These are phyloP conservation scores for Grammomys surdaster DNA, from an alignment of 2,113 vertebrate genomes.

Conservation along the genomic window DNA sequence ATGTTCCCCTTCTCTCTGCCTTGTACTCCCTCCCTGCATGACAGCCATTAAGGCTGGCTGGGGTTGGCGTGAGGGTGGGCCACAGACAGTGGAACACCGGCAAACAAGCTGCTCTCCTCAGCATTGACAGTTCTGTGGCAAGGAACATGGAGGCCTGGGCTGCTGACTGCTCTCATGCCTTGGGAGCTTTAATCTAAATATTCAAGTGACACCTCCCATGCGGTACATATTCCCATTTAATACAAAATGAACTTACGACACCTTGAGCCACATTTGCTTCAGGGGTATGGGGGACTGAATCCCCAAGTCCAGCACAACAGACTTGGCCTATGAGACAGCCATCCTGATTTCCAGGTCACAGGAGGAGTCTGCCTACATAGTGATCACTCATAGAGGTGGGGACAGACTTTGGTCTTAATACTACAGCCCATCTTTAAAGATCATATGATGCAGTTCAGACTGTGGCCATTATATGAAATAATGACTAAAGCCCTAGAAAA, in stretches of 20 bases:
- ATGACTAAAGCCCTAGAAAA: slow-evolving; percentile 15
- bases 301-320: neutral
- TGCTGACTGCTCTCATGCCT: neutral
- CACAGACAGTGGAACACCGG: too few species aligned
- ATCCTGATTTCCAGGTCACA: neutral
- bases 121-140: fast-evolving
- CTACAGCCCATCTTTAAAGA: neutral
- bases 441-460: neutral
- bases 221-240: neutral
- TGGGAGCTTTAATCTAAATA: neutral
- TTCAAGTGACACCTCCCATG: neutral
- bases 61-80: too few species aligned
- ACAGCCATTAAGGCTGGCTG: neutral
- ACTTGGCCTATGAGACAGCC: neutral
- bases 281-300: fast-evolving
- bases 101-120: neutral
- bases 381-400: neutral
- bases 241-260: neutral
- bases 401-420: neutral
- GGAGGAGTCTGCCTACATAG: neutral
- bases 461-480: neutral
- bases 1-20: neutral
- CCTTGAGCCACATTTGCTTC: too few species aligned
- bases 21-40: neutral
- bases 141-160: too few species aligned